Conservation (phyloP, 2,797 vertebrate genomes). For the Tarsius wallacei region DNA sequence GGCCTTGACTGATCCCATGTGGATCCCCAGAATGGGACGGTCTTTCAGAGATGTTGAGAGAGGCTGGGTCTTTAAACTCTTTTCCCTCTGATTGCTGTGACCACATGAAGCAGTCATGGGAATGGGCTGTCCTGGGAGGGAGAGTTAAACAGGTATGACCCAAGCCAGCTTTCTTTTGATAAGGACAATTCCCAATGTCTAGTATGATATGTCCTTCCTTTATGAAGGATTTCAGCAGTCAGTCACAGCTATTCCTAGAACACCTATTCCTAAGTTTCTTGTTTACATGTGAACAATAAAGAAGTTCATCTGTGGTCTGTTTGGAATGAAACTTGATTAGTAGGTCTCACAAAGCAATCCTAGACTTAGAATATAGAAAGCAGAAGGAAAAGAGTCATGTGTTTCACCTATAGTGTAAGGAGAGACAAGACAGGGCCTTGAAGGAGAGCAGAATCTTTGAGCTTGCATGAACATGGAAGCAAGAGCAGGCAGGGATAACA, state of each 20-base stretch:
- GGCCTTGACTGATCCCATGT: neutral
- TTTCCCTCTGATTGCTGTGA: neutral
- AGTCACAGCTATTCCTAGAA: neutral
- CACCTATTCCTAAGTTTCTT: neutral
- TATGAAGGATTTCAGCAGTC: neutral
- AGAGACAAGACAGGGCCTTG: neutral
- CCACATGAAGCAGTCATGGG: neutral
- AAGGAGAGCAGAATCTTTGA: neutral
- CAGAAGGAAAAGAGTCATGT: neutral
- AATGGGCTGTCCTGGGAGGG: neutral
- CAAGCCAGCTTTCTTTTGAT: neutral
- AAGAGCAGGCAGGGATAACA: neutral
- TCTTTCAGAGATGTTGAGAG: neutral
- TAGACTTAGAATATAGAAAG: neutral
- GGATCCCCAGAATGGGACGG: neutral
- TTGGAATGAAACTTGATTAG: neutral
- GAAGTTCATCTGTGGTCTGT: neutral
- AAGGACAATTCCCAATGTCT: neutral
- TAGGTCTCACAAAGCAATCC: neutral
- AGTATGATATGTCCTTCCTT: neutral
- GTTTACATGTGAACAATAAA: neutral
- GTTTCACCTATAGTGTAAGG: neutral
- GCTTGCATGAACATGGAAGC: neutral
- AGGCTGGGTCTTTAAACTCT: neutral
- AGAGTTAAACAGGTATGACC: neutral